Conservation (phyloP, 2,113 vertebrate genomes). For the Corvus hawaiiensis region DNA sequence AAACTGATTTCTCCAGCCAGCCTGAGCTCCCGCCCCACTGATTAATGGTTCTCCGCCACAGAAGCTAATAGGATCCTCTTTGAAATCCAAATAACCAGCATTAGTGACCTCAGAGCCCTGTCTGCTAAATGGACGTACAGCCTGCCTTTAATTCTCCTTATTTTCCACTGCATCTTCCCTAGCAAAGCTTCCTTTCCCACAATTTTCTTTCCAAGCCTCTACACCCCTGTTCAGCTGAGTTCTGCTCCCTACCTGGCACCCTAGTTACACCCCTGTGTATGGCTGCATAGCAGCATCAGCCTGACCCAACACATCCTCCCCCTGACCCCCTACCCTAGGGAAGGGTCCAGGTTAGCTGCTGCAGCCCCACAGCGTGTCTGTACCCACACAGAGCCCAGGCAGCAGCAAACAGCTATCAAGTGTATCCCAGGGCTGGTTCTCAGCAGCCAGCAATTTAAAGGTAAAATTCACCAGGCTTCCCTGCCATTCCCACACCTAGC, state of each 20-base stretch:
- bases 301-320: background rate
- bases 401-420: background rate
- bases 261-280: accelerated
- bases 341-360: background rate
- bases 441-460: slow-evolving; percentile 27
- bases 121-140: background rate
- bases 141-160: background rate
- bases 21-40: slow-evolving; percentile 1
- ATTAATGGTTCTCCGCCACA: slow-evolving; percentile 7
- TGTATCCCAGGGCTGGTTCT: background rate
- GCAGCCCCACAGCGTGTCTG: background rate
- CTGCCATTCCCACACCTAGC: background rate
- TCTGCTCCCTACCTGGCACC: background rate
- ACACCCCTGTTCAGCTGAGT: background rate
- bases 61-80: slow-evolving; percentile 36
- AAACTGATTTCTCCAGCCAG: slow-evolving; percentile 27
- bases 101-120: slow-evolving; percentile 30
- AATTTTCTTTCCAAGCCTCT: background rate
- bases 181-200: background rate
- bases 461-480: background rate
- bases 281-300: background rate
- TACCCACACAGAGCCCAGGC: background rate
- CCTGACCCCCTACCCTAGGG: accelerated
- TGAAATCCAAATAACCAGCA: slow-evolving; percentile 49
- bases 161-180: background rate